A percentile compares a stretch with the other conserved stretches of the same genome.
Conservation (phyloP, 2,797 vertebrate genomes). For the Lemur catta region DNA sequence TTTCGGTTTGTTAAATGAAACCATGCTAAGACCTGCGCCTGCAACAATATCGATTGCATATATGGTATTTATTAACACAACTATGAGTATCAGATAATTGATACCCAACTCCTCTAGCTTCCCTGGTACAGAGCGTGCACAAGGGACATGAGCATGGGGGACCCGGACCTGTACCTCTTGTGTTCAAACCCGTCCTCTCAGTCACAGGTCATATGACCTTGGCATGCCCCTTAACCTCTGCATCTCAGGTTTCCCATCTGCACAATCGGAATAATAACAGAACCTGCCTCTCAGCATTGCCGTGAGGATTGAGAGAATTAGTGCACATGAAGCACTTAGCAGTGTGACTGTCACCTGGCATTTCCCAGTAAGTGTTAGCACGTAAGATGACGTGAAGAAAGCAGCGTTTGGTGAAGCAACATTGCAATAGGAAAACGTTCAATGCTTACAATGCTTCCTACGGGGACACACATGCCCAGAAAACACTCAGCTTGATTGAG, state of each 20-base stretch:
- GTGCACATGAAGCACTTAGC: neutral
- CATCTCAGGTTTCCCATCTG: neutral
- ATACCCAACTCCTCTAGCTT: neutral
- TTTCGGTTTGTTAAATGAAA: neutral
- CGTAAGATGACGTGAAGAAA: neutral
- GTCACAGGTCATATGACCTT: neutral
- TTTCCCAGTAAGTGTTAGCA: neutral
- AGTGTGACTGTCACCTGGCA: neutral
- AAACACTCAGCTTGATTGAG: neutral
- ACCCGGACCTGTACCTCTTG: neutral
- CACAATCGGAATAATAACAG: neutral
- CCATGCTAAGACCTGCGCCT: neutral
- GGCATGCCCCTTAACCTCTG: neutral
- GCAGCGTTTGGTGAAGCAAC: neutral
- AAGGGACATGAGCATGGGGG: neutral
- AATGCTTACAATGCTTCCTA: neutral
- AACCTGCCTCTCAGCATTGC: neutral
- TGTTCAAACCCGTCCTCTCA: too few relatives aligned
- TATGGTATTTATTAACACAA: too few relatives aligned
- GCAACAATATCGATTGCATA: neutral
- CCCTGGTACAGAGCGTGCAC: neutral
- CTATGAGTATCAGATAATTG: neutral
- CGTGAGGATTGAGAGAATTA: neutral
- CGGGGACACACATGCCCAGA: neutral
- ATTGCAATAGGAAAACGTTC: neutral